phyloP scores from a whole-genome alignment of 2,113 vertebrate species.

The Suricata suricatta region DNA sequence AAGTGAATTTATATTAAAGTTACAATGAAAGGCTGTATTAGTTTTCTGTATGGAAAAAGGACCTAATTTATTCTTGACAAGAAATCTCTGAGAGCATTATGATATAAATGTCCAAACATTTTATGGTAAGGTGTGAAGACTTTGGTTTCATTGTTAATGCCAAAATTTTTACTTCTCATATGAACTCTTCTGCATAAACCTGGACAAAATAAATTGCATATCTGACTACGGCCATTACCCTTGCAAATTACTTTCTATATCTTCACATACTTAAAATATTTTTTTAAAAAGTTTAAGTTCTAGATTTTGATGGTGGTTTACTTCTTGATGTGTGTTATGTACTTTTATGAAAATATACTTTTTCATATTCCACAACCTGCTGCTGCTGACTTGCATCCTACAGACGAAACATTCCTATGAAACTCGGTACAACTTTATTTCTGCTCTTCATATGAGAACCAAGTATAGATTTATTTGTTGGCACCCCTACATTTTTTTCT shows the following conservation, averaged over 20 bases:
- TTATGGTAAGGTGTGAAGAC: not conserved
- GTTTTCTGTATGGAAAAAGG: not conserved
- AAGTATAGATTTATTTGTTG: not conserved
- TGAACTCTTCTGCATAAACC: not conserved
- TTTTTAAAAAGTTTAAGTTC: not conserved
- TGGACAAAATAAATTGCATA: not conserved
- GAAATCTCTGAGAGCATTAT: not conserved
- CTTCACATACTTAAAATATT: slow-evolving; percentile 4
- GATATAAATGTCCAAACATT: not conserved
- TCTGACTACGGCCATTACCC: not conserved
- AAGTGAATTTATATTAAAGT: not conserved
- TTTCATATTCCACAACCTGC: not conserved
- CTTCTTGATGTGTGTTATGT: not conserved
- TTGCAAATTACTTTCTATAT: slow-evolving; percentile 19
- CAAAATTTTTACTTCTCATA: not conserved
- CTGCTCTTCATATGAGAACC: not conserved
- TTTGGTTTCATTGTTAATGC: not conserved
- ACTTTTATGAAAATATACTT: not conserved
- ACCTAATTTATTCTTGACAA: not conserved
- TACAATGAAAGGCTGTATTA: not conserved
- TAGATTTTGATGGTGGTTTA: not conserved
- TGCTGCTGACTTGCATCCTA: not conserved
- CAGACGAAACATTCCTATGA: not conserved
- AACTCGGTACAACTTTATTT: slow-evolving; percentile 8
- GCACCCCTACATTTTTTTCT: not conserved